Conservation (phyloP, 1,140 invertebrate genomes). For the Ceratina australensis region DNA sequence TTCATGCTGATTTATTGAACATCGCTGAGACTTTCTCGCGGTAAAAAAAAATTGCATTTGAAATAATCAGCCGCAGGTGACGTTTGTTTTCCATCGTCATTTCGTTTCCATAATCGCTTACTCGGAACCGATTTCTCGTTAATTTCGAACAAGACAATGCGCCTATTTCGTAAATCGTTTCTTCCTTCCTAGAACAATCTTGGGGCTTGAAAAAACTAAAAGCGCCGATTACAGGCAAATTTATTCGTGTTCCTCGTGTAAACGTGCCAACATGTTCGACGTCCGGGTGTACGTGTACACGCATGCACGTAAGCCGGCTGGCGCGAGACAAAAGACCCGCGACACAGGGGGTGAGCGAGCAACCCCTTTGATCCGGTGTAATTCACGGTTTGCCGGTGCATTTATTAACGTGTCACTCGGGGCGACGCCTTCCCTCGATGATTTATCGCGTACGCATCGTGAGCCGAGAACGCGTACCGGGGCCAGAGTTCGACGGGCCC, state of each 20-base stretch:
- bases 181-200: neutral
- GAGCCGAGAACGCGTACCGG: conserved; percentile 33
- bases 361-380: conserved; percentile 56
- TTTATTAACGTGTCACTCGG: conserved; percentile 73
- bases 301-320: neutral
- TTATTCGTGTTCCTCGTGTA: conserved; percentile 30
- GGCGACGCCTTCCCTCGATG: conserved; percentile 65
- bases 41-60: no score
- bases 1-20: no score
- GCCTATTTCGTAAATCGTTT: conserved; percentile 1
- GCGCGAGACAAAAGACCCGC: conserved; percentile 48
- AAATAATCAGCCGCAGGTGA: neutral
- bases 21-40: no score
- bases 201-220: neutral
- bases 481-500: conserved; percentile 56
- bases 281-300: no score
- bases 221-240: conserved; percentile 25
- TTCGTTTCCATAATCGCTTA: conserved; percentile 37
- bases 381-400: conserved; percentile 65
- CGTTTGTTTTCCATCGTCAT: neutral
- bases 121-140: neutral
- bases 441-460: conserved; percentile 64
- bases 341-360: conserved; percentile 20
- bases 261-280: conserved; percentile 16
- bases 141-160: neutral